phyloP scores from a whole-genome alignment of 2,888 invertebrate genomes.

The Aproaerema taeniolella region DNA sequence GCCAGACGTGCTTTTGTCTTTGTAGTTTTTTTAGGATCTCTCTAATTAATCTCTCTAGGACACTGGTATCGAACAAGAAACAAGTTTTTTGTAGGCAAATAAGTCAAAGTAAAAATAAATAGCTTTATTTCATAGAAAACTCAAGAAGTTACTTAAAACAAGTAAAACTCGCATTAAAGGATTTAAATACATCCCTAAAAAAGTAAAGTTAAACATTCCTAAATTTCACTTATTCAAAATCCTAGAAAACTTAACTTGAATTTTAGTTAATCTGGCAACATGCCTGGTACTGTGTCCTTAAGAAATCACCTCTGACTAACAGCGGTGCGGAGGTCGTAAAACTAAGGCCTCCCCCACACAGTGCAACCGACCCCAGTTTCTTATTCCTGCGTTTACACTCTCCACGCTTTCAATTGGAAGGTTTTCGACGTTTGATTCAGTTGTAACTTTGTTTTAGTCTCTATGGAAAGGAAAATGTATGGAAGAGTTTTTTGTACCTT shows the following conservation, averaged over 20 bases:
- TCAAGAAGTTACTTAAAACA: not conserved
- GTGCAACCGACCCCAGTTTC: constrained; percentile 39
- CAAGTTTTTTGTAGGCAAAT: not conserved
- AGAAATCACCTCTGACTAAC: constrained; percentile 64
- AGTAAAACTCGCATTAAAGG: not conserved
- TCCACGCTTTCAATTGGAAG: not conserved
- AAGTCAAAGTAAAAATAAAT: not conserved
- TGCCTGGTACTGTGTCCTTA: constrained; percentile 40
- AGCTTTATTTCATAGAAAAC: not conserved
- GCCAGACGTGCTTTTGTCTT: too few species aligned
- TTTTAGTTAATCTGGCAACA: constrained; percentile 21
- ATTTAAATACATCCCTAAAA: not conserved
- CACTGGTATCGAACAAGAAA: not conserved
- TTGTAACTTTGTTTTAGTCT: not conserved
- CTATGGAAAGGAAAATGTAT: not conserved
- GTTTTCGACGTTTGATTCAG: not conserved
- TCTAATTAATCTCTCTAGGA: too few species aligned
- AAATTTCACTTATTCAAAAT: too few species aligned
- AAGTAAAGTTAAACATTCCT: too few species aligned
- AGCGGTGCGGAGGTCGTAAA: constrained; percentile 68
- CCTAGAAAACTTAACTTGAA: not conserved
- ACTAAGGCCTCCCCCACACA: constrained; percentile 60
- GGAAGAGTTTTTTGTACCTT: not conserved
- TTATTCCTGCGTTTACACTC: not conserved
- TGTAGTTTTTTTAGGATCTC: too few species aligned